Evolutionary conservation across 30 jellyfish, hydroid and myxozoan species (phyloP), one percentile per base, ranked within the genome.

Genomic region (Clytia hemisphaerica): DNA sequence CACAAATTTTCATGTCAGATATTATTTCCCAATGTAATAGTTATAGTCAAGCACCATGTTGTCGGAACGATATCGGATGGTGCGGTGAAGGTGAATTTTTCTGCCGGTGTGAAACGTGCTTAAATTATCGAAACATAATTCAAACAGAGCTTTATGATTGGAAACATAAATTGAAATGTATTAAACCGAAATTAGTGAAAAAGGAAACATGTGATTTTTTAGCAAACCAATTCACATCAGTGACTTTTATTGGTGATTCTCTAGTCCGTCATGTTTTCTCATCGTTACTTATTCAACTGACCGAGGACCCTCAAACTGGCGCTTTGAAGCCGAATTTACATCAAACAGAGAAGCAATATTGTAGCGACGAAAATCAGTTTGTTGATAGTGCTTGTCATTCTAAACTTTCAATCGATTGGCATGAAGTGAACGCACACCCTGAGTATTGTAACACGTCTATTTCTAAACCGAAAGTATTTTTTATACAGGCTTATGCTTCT

Each of bases 191-290:
- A 14, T 45, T 81, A 24, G 45, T 32, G 22, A 24, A 76, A 21
- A 37, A 19, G n/a, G 77, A 75, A 33, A 88, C 92, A 16, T 89
- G 98, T 64, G 16, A 45, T 27, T 62, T 30, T 14, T 53, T 89
- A 30, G 30, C 78, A 38, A 77, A 47, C 4, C 78, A 61, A 16
- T 89, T 75, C 60, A 63, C 93, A 24, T 80, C 95, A 1, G 83
- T 77, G 12, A 89, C 93, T 15, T 89, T 89, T 61, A 72, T 89
- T 42, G 98, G 98, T 7, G 98, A 80, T 71, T 89, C 98, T 2
- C 54, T 89, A 64, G 94, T 81, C 30, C 76, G 98, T 0, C 98
- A 89, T 67, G 28, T 82, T 30, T 89, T 89, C 50, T 68, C 93
- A 2, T 76, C 95, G 1, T 67, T 89, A 44, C 45, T 89, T 46